A percentile compares a stretch with the other conserved stretches of the same genome.
These are phyloP conservation scores for Dorcus hopei DNA, from an alignment of 2,888 invertebrate genomes.

Conservation along the genomic window DNA sequence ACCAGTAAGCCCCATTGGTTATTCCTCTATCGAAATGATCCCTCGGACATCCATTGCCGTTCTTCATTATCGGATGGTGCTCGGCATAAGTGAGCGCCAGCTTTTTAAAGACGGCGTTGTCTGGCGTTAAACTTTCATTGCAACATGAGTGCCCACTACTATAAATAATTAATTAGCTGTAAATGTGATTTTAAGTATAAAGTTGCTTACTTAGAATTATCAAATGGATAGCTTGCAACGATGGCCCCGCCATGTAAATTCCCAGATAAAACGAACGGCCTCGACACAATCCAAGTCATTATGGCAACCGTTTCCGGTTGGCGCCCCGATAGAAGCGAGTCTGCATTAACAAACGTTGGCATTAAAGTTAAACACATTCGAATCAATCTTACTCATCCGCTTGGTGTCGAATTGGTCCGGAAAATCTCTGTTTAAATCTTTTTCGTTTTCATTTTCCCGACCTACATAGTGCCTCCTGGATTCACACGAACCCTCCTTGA, in stretches of 20 bases:
- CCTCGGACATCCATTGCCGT: constrained; percentile 67
- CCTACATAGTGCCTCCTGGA: constrained; percentile 67
- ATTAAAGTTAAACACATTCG: constrained; percentile 27
- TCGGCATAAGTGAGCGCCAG: constrained; percentile 75
- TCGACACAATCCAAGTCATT: constrained; percentile 82
- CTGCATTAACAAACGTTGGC: constrained; percentile 21
- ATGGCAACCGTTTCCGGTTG: constrained; percentile 87
- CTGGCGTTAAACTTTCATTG: constrained; percentile 74
- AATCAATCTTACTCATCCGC: constrained; percentile 32
- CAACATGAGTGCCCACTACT: constrained; percentile 62
- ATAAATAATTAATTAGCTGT: neutral
- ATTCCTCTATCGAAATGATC: constrained; percentile 77
- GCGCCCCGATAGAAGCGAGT: constrained; percentile 56
- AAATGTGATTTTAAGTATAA: neutral
- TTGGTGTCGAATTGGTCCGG: constrained; percentile 74
- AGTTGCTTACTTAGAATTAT: constrained; percentile 69
- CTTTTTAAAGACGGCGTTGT: constrained; percentile 75
- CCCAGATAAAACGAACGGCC: constrained; percentile 89
- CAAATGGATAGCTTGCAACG: constrained; percentile 97
- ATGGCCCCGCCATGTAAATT: constrained; percentile 96
- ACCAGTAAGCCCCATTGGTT: constrained; percentile 93
- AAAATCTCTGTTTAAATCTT: constrained; percentile 89
- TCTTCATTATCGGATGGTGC: constrained; percentile 71
- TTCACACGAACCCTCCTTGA: constrained; percentile 76
- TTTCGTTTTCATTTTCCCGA: constrained; percentile 73